Evolutionary conservation across 2,888 invertebrate genomes (phyloP), one percentile per base, ranked within the genome.

Genomic region (Charanyca ferruginea): DNA sequence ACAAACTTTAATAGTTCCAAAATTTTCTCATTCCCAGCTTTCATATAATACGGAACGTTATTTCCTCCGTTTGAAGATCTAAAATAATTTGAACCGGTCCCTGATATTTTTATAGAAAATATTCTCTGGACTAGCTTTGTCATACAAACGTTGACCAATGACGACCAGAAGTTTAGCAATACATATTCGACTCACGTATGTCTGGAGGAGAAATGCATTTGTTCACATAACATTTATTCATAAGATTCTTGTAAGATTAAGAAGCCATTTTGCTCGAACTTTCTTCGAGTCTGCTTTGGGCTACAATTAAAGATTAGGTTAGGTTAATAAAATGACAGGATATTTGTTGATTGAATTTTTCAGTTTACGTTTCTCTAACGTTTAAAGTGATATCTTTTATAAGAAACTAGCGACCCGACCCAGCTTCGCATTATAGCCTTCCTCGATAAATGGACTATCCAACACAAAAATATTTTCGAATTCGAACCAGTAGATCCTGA

Each of bases 161-260:
- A 76, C 80, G 66, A 61, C 79, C 66, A 81, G 77, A 79, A 80
- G 77, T 81, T 79, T 65, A 74, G 66, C 64, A 64, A 73, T 73
- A 55, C 75, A 82, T 63, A 88, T 88, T 86, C 87, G 35, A 51
- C 78, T 83, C 87, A 87, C 87, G 89, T 89, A 85, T 83, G 72
- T 83, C 82, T 78, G 76, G 74, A 82, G 76, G 66, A 80, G 77
- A 85, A 85, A 84, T 87, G 86, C 86, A 87, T 86, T 87, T 77
- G 68, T 69, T 81, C 77, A 75, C 70, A 76, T 85, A 82, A 83
- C 80, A 82, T 84, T 83, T 81, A 80, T 85, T 81, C 73, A 74
- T 75, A 79, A 74, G 79, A 83, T 81, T 84, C 72, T 59, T 74
- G 66, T 73, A 65, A 71, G 64, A 73, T 79, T n/a, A n/a, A n/a